These are phyloP conservation scores for Numida meleagris DNA, from an alignment of 2,113 vertebrate species.

Conservation along the genomic window DNA sequence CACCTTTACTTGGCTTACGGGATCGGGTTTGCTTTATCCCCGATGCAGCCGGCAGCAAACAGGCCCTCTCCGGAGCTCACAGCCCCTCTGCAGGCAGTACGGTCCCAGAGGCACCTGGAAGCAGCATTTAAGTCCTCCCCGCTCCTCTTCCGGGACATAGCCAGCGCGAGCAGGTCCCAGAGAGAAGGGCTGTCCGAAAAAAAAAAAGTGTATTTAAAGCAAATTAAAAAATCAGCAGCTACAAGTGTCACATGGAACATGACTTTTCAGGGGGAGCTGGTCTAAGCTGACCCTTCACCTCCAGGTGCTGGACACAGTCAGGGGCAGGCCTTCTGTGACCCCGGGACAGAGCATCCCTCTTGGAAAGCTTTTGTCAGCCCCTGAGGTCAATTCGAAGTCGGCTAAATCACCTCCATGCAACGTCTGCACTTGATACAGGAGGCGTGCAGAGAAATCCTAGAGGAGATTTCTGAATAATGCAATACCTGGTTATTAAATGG, in stretches of 20 bases:
- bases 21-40: not conserved
- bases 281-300: not conserved
- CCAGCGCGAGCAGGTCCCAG: rapidly evolving
- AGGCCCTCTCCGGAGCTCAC: not conserved
- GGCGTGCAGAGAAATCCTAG: not conserved
- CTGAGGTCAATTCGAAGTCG: not conserved
- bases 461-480: not conserved
- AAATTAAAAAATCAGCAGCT: not conserved
- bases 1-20: not conserved
- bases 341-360: not conserved
- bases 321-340: rapidly evolving
- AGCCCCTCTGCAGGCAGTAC: not conserved
- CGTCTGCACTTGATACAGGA: not conserved
- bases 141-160: not conserved
- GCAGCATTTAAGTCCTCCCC: rapidly evolving
- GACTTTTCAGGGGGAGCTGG: rapidly evolving
- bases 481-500: not conserved
- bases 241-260: not conserved
- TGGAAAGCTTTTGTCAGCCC: not conserved
- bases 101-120: not conserved
- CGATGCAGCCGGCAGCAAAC: not conserved
- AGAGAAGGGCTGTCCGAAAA: not conserved
- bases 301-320: not conserved
- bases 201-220: not conserved
- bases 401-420: not conserved